Evolutionary conservation across 2,113 vertebrate genomes (phyloP).

Genomic region (Muscicapa adusta): DNA sequence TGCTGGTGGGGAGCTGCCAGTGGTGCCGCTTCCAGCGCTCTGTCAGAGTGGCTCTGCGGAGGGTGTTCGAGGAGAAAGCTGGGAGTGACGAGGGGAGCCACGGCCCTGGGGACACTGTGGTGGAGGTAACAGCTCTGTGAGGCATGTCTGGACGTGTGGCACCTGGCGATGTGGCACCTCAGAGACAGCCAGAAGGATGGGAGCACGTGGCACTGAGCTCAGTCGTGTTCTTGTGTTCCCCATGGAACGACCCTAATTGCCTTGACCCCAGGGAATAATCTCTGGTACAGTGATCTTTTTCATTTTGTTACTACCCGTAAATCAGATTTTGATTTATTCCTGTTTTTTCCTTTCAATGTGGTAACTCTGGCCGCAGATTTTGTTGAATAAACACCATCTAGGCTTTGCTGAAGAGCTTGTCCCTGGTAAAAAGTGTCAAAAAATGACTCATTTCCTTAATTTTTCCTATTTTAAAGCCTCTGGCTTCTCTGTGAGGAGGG

Average conservation of each 20-base stretch:
- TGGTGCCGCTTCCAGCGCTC: not conserved
- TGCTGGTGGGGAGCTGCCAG: not conserved
- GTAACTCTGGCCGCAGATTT: not conserved
- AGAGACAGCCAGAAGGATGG: not conserved
- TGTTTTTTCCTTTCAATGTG: not conserved
- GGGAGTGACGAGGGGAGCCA: accelerated
- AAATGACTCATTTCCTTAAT: not conserved
- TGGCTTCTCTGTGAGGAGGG: not conserved
- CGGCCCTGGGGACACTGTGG: accelerated
- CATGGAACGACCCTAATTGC: not conserved
- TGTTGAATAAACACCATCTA: not conserved
- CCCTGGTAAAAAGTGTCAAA: not conserved
- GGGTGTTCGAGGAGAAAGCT: not conserved
- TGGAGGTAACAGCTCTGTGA: not conserved
- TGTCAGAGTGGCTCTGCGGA: accelerated
- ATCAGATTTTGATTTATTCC: not conserved
- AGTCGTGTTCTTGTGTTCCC: too few species aligned
- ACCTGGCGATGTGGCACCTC: too few species aligned
- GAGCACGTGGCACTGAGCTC: too few species aligned
- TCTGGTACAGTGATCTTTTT: not conserved
- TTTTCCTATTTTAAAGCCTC: not conserved
- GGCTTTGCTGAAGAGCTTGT: not conserved
- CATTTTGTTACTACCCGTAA: not conserved
- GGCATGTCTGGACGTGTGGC: not conserved
- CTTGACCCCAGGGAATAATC: not conserved